Evolutionary conservation across 2,888 invertebrate genomes (phyloP).

Genomic region (Tenthredo distinguenda): DNA sequence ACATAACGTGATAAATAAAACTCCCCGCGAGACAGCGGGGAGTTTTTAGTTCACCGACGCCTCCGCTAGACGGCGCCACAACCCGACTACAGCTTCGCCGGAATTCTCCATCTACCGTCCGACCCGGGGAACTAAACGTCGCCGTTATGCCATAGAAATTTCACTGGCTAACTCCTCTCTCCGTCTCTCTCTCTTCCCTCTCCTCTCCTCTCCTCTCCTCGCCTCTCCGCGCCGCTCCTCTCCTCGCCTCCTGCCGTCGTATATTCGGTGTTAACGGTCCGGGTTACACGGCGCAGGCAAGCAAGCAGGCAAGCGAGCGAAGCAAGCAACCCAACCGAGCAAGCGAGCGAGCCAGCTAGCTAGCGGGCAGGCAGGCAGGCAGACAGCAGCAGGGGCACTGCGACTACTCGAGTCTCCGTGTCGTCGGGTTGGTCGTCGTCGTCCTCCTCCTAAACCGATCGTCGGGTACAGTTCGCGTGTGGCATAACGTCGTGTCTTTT

Average conservation of each 20-base stretch:
- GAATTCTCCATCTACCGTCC: background rate
- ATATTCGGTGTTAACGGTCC: slow-evolving; percentile 34
- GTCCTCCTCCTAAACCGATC: background rate
- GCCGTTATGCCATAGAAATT: background rate
- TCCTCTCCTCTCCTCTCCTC: background rate
- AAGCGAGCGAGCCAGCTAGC: background rate
- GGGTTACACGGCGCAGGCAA: slow-evolving; percentile 41
- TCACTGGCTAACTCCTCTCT: background rate
- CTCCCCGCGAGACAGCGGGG: background rate
- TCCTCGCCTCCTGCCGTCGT: background rate
- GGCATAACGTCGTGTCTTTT: background rate
- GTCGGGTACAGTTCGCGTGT: no score
- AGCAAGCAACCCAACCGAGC: background rate
- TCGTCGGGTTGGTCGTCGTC: background rate
- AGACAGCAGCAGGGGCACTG: background rate
- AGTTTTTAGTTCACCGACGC: slow-evolving; percentile 6
- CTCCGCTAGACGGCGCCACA: background rate
- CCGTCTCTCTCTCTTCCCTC: background rate
- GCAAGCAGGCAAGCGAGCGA: background rate
- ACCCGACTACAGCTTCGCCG: background rate
- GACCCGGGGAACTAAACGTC: background rate
- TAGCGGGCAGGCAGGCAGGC: background rate
- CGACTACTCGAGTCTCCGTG: background rate
- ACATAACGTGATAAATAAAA: background rate
- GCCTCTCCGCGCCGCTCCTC: no score